Conservation (phyloP, 2,797 vertebrate species). For the Hyperoplus immaculatus region DNA sequence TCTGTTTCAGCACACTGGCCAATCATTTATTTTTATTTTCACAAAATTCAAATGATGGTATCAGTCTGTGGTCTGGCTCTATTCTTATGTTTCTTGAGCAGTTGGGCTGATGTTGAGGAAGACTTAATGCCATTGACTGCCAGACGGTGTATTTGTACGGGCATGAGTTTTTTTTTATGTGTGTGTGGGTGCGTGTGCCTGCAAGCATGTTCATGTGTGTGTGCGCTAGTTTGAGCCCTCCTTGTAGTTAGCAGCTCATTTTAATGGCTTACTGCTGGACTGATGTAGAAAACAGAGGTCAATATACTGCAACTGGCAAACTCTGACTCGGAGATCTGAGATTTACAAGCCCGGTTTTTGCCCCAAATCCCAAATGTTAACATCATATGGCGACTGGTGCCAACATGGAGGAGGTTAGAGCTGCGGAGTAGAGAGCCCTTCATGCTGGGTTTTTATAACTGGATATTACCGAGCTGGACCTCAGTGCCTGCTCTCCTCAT, state of each 20-base stretch:
- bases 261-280: conserved; percentile 41
- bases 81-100: conserved; percentile 2
- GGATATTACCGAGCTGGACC: conserved; percentile 73
- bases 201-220: background rate
- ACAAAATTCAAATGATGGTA: background rate
- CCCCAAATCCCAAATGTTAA: conserved; percentile 68
- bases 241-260: conserved; percentile 54
- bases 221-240: background rate
- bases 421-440: conserved; percentile 45
- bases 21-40: background rate
- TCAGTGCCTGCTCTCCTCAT: conserved; percentile 70
- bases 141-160: background rate
- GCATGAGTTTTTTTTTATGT: background rate
- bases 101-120: conserved; percentile 3
- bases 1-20: background rate
- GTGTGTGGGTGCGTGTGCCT: background rate
- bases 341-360: conserved; percentile 65
- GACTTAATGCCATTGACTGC: background rate
- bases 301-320: conserved; percentile 57
- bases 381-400: conserved; percentile 63
- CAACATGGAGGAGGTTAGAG: conserved; percentile 53
- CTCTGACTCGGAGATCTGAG: conserved; percentile 40
- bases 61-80: background rate
- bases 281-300: conserved; percentile 70
- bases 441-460: conserved; percentile 72